These are phyloP conservation scores for Hyla sarda DNA, from an alignment of 2,113 vertebrate species.

Conservation along the genomic window DNA sequence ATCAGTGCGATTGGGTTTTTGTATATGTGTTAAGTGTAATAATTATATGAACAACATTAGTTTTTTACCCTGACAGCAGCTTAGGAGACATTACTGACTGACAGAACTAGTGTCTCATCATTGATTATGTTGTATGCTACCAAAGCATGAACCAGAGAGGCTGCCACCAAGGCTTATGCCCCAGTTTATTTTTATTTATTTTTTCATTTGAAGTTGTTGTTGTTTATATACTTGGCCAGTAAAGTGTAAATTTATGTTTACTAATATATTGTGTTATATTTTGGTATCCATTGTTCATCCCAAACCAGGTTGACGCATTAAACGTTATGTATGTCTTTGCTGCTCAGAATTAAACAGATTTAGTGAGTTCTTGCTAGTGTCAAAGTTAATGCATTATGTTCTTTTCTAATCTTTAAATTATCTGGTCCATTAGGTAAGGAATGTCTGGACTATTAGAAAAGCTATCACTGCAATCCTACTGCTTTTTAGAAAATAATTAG, in stretches of 20 bases:
- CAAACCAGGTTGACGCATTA: background rate
- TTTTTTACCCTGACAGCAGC: no score
- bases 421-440: background rate
- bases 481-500: constrained; percentile 18
- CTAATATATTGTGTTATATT: background rate
- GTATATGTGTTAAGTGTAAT: no score
- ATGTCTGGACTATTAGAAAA: constrained; percentile 5
- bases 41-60: no score
- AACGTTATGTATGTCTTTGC: background rate
- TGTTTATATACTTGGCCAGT: no score
- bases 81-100: no score
- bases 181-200: no score
- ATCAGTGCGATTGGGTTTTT: no score
- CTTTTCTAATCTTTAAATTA: constrained; percentile 32
- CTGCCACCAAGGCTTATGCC: no score
- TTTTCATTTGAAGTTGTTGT: no score
- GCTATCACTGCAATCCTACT: background rate
- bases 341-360: constrained; percentile 7
- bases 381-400: constrained; percentile 20
- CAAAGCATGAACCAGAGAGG: no score
- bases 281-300: background rate
- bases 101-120: no score
- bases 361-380: constrained; percentile 6
- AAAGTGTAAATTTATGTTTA: background rate
- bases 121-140: no score